Base-by-base conservation (phyloP, 2,888 invertebrate species). In the Trissoscelio sp. region DNA sequence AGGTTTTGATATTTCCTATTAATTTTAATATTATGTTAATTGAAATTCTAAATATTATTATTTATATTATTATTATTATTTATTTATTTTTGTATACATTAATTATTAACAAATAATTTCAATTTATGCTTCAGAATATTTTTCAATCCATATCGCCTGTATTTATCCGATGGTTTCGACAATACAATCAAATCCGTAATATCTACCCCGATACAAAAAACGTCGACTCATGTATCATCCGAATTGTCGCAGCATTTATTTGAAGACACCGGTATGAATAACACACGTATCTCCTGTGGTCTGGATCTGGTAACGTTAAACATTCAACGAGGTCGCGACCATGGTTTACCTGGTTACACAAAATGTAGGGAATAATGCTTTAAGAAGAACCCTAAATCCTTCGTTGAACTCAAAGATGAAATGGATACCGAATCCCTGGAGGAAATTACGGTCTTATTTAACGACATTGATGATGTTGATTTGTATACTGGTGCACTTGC, bases 241-340 rank as follows among this genome's bases (percentile, higher is more conserved):
- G 92, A 96, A 94, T 90, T 96, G 58, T 95, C 95, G 83, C 85
- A 74, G 39, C 88, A 89, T 48, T 92, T 96, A 44, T 96, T 96
- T 91, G 94, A 95, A 89, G 93, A 93, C 31, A 86, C 89, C 0
- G 80, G 88, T 0, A 51, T 11, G 9, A 62, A 70, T 11, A 83
- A 85, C 0, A 62, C 62, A 0, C 84, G 84, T 0, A 90, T 92
- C 0, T 92, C 94, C 0, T 95, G 95, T 85, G 97, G 97, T 0
- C 92, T 97, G 72, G 97, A 98, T 92, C 92, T 97, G 87, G 96
- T 97, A 0, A 96, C 97, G 0, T 92, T 97, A 81, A 97, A 97
- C 91, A 96, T 98, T 86, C 97, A 98, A 91, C 93, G 97, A 34
- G 97, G 97, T 0, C 92, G 97, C 0, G 97, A 98, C 92, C 97